A percentile compares a stretch with the other conserved stretches of the same genome.
These are phyloP conservation scores for Ageneiosus marmoratus DNA, from an alignment of 2,113 vertebrate genomes.

Conservation along the genomic window DNA sequence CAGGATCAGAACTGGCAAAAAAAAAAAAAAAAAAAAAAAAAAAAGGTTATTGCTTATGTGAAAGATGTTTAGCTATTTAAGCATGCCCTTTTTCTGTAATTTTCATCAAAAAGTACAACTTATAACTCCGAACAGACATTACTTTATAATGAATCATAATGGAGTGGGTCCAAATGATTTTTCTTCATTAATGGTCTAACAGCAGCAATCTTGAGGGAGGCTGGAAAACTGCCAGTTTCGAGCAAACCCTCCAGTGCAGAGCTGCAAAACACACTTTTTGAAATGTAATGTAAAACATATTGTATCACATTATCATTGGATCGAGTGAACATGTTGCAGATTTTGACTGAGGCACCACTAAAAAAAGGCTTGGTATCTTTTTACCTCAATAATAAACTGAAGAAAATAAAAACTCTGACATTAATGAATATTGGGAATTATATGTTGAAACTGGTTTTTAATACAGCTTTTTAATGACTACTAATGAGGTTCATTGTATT, in stretches of 20 bases:
- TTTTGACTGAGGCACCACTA: not conserved
- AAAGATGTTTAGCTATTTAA: not conserved
- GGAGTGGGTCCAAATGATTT: not conserved
- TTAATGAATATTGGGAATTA: not conserved
- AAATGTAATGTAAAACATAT: not conserved
- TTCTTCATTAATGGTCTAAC: constrained; percentile 3
- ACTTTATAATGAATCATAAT: not conserved
- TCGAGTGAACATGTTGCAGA: not conserved
- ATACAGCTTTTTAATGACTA: not conserved
- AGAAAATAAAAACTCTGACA: not conserved
- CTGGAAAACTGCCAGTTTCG: not conserved
- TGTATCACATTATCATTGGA: not conserved
- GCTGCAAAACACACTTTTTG: not conserved
- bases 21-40: not conserved
- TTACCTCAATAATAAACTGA: not conserved
- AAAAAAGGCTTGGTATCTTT: not conserved
- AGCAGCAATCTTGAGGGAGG: not conserved
- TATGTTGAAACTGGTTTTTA: not conserved
- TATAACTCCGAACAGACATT: no score
- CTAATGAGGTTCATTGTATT: not conserved
- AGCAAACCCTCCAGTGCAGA: not conserved
- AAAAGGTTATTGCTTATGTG: not conserved
- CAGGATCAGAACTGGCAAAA: not conserved
- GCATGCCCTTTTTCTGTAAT: not conserved
- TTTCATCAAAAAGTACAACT: not conserved